phyloP scores from a whole-genome alignment of 2,113 vertebrate species.

The Ictalurus punctatus region DNA sequence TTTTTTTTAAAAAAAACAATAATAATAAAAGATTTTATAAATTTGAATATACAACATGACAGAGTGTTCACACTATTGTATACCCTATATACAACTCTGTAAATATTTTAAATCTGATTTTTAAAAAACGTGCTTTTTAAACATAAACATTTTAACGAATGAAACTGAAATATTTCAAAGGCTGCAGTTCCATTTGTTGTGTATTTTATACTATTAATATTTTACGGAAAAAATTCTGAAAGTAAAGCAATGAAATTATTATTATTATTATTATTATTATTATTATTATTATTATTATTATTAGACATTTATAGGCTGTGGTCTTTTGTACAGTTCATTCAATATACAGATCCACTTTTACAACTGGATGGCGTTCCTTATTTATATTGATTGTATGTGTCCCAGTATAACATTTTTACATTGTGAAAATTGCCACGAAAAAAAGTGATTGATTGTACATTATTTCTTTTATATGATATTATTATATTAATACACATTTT shows the following conservation, averaged over 20 bases:
- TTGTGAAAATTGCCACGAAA: neutral
- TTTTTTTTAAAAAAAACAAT: constrained; percentile 14
- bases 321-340: neutral
- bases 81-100: neutral
- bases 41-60: constrained; percentile 32
- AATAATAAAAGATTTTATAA: constrained; percentile 42
- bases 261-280: constrained; percentile 53
- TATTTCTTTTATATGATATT: neutral
- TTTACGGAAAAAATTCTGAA: constrained; percentile 52
- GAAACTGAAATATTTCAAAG: constrained; percentile 13
- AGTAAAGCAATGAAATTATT: constrained; percentile 42
- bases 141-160: constrained; percentile 11
- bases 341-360: neutral
- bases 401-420: neutral
- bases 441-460: neutral
- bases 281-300: constrained; percentile 58
- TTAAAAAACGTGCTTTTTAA: constrained; percentile 10
- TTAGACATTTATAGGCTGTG: constrained; percentile 26
- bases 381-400: neutral
- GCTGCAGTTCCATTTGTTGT: constrained; percentile 26
- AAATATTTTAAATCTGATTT: constrained; percentile 23
- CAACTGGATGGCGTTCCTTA: neutral
- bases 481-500: constrained; percentile 11
- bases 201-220: constrained; percentile 20
- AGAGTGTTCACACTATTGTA: neutral